Evolutionary conservation across 2,113 vertebrate genomes (phyloP).

Genomic region (Suricata suricatta): DNA sequence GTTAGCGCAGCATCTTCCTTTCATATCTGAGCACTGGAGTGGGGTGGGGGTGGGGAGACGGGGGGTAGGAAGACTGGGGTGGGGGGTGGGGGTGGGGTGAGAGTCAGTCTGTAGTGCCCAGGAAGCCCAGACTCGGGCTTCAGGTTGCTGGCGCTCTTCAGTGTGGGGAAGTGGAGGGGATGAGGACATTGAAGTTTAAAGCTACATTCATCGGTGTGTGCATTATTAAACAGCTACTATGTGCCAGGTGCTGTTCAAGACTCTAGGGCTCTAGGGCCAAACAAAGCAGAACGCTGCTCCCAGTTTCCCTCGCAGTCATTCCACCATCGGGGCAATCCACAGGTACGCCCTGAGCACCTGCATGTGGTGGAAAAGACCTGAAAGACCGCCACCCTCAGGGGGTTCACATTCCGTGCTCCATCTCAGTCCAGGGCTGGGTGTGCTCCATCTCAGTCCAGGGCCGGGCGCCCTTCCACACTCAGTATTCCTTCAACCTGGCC

Average conservation of each 20-base stretch:
- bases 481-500: not conserved
- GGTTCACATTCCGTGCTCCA: not conserved
- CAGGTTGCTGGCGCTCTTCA: not conserved
- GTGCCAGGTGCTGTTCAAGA: not conserved
- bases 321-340: rapidly evolving
- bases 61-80: too few species aligned
- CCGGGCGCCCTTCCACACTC: not conserved
- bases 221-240: not conserved
- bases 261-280: not conserved
- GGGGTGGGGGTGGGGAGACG: too few species aligned
- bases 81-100: not conserved
- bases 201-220: not conserved
- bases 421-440: not conserved
- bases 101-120: not conserved
- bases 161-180: not conserved
- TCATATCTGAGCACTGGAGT: too few species aligned
- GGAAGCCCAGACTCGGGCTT: too few species aligned
- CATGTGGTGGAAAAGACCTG: rapidly evolving
- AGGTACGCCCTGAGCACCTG: rapidly evolving
- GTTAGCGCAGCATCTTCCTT: not conserved
- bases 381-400: too few species aligned
- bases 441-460: rapidly evolving
- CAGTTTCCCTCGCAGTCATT: rapidly evolving
- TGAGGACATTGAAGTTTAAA: not conserved
- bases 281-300: not conserved